Conservation (phyloP, 1,140 invertebrate genomes). For the Drosophila pallidifrons region DNA sequence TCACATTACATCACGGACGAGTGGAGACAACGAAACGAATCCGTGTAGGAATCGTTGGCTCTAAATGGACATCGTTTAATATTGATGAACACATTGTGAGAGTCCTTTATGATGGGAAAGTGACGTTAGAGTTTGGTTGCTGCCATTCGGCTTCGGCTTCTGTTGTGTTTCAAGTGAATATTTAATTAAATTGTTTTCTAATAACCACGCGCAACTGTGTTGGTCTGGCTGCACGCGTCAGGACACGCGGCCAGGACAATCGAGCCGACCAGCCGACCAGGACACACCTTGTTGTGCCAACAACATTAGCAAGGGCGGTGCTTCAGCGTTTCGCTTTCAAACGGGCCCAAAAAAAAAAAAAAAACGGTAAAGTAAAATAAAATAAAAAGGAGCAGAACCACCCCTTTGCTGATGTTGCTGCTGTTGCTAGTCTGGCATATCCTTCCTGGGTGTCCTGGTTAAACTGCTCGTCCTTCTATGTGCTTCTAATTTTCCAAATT, state of each 20-base stretch:
- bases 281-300: slow-evolving; percentile 84
- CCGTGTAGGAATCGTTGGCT: slow-evolving; percentile 41
- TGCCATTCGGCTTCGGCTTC: slow-evolving; percentile 15
- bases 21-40: slow-evolving; percentile 31
- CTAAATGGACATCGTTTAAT: slow-evolving; percentile 81
- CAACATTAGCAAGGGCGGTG: slow-evolving; percentile 74
- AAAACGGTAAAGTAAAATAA: no score
- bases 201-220: slow-evolving; percentile 81
- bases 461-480: slow-evolving; percentile 40
- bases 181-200: slow-evolving; percentile 85
- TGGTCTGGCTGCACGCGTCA: slow-evolving; percentile 71
- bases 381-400: slow-evolving; percentile 50
- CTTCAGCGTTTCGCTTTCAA: slow-evolving; percentile 23
- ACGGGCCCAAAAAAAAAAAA: slow-evolving; percentile 42
- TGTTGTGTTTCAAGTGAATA: slow-evolving; percentile 80
- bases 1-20: slow-evolving; percentile 77
- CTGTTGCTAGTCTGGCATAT: not conserved
- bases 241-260: slow-evolving; percentile 60
- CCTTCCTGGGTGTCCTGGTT: slow-evolving; percentile 8
- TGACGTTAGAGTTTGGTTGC: slow-evolving; percentile 39
- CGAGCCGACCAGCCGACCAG: slow-evolving; percentile 42
- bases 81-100: slow-evolving; percentile 79
- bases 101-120: slow-evolving; percentile 75
- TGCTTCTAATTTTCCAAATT: slow-evolving; percentile 83
- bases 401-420: slow-evolving; percentile 58